phyloP scores from a whole-genome alignment of 2,888 invertebrate species.

The Athripsodes cinereus region DNA sequence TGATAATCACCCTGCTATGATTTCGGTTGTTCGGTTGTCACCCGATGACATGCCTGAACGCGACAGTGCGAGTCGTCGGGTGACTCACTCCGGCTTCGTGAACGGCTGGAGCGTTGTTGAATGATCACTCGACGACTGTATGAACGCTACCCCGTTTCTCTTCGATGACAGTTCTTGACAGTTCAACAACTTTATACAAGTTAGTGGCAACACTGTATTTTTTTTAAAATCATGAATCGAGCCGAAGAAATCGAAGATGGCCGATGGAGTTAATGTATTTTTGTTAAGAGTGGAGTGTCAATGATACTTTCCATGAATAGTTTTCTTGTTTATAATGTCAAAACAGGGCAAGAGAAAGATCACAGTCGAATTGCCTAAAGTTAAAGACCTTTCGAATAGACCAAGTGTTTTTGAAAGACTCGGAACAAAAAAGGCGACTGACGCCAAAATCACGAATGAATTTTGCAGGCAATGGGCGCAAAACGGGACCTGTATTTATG shows the following conservation, averaged over 20 bases:
- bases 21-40: too few relatives aligned
- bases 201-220: conserved; percentile 9
- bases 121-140: too few relatives aligned
- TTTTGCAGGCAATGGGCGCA: conserved; percentile 73
- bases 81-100: too few relatives aligned
- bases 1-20: too few relatives aligned
- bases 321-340: conserved; percentile 25
- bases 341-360: conserved; percentile 56
- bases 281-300: conserved; percentile 20
- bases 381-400: conserved; percentile 57
- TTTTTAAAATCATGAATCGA: too few relatives aligned
- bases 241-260: conserved; percentile 16
- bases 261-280: conserved; percentile 16
- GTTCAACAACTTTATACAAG: too few relatives aligned
- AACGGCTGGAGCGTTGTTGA: too few relatives aligned
- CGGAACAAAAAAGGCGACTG: conserved; percentile 64
- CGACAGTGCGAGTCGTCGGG: too few relatives aligned
- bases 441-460: conserved; percentile 43
- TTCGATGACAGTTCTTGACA: too few relatives aligned
- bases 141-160: too few relatives aligned
- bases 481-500: conserved; percentile 71
- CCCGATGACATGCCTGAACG: too few relatives aligned
- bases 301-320: conserved; percentile 25
- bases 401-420: conserved; percentile 80
- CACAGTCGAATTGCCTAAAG: conserved; percentile 67